A percentile compares a stretch with the other conserved stretches of the same genome.
These are phyloP conservation scores for Pangasianodon gigas DNA, from an alignment of 2,113 vertebrate species.

Conservation along the genomic window DNA sequence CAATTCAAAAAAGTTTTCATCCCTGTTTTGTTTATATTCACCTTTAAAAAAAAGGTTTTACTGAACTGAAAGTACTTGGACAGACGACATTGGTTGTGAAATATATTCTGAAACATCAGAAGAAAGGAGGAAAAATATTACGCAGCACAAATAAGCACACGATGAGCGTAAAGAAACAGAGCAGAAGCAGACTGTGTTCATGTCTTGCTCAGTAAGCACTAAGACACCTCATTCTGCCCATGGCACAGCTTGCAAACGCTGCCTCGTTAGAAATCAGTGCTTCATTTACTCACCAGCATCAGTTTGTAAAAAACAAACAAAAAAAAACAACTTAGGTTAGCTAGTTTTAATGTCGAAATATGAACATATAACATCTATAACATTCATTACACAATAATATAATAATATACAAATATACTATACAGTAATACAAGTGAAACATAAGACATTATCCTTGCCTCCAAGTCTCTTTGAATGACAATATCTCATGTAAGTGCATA, in stretches of 20 bases:
- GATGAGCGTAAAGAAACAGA: background rate
- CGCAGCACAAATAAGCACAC: background rate
- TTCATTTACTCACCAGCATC: background rate
- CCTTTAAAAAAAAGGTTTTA: background rate
- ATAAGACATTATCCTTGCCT: background rate
- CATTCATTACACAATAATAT: constrained; percentile 2
- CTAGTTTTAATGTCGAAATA: constrained; percentile 2
- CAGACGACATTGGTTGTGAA: background rate
- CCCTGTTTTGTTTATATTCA: background rate
- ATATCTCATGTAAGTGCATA: background rate
- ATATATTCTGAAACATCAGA: background rate
- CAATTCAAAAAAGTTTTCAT: background rate
- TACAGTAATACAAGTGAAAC: background rate
- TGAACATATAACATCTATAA: background rate
- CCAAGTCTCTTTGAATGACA: constrained; percentile 3
- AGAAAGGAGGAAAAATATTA: background rate
- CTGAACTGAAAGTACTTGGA: background rate
- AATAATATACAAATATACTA: background rate
- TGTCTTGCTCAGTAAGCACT: background rate
- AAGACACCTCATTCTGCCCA: background rate
- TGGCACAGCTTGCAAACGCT: background rate
- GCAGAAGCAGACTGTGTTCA: background rate
- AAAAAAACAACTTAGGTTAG: background rate
- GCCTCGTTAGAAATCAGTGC: background rate
- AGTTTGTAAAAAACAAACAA: background rate